These are phyloP conservation scores for Canis aureus DNA, from an alignment of 2,113 vertebrate species.

Conservation along the genomic window DNA sequence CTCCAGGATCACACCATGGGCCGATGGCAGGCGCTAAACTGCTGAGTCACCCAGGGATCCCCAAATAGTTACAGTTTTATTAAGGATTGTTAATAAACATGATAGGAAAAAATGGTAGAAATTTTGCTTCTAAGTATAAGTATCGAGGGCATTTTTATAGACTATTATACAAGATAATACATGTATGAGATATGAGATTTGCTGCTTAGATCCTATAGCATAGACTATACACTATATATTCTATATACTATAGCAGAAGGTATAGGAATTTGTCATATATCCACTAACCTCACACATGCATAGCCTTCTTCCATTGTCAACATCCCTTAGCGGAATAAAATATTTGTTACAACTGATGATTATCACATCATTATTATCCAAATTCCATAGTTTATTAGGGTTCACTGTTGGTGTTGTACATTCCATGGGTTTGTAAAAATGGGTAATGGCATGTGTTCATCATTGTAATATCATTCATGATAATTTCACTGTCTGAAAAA, in stretches of 20 bases:
- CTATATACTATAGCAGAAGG: background rate
- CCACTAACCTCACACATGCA: too few species aligned
- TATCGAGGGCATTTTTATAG: background rate
- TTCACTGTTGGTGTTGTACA: background rate
- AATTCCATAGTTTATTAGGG: background rate
- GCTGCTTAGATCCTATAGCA: background rate
- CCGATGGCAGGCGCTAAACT: too few species aligned
- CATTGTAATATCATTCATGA: background rate
- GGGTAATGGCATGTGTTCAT: background rate
- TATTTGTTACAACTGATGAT: background rate
- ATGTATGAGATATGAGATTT: background rate
- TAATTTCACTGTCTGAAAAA: background rate
- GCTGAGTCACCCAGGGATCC: too few species aligned
- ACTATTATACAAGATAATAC: background rate
- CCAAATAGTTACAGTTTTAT: background rate
- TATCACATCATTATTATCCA: background rate
- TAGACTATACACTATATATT: too few species aligned
- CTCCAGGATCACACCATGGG: too few species aligned
- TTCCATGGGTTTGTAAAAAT: background rate
- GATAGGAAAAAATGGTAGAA: background rate
- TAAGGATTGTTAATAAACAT: background rate
- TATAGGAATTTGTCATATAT: background rate
- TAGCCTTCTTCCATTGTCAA: background rate
- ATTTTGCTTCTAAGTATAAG: background rate
- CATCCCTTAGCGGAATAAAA: background rate